Evolutionary conservation across 2,797 vertebrate genomes (phyloP).

Genomic region (Ptychadena robeensis): DNA sequence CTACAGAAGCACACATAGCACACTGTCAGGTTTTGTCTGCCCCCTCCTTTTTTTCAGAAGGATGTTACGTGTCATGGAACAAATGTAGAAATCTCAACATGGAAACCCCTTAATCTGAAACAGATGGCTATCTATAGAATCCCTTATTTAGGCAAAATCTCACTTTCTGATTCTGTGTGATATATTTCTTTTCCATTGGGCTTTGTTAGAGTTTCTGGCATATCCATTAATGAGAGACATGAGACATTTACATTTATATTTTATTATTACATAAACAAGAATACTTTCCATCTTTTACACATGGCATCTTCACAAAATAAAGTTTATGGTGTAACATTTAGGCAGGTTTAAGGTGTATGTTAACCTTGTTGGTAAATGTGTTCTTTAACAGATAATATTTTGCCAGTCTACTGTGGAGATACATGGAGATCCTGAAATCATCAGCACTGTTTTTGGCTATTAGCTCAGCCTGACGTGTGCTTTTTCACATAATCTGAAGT

Average conservation of each 20-base stretch:
- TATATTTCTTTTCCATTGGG: background rate
- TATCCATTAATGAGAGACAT: too few species aligned
- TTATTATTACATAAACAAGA: background rate
- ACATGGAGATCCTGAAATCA: too few species aligned
- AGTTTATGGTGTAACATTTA: too few species aligned
- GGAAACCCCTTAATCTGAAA: conserved; percentile 7
- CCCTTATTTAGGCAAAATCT: background rate
- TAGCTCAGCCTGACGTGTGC: too few species aligned
- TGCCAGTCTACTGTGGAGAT: too few species aligned
- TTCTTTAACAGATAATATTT: too few species aligned
- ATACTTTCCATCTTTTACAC: background rate
- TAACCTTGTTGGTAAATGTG: too few species aligned
- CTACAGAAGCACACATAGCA: background rate
- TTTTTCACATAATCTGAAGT: too few species aligned
- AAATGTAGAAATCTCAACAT: background rate
- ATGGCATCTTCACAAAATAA: background rate
- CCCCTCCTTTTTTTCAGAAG: background rate
- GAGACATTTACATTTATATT: background rate
- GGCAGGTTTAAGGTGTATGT: too few species aligned
- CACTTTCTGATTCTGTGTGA: background rate
- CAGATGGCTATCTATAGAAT: conserved; percentile 41
- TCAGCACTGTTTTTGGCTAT: too few species aligned
- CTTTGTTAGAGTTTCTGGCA: too few species aligned
- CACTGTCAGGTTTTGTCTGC: background rate
- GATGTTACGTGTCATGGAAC: conserved; percentile 11